Conservation (phyloP, 1,140 invertebrate species). For the Bilobella aurantiaca region DNA sequence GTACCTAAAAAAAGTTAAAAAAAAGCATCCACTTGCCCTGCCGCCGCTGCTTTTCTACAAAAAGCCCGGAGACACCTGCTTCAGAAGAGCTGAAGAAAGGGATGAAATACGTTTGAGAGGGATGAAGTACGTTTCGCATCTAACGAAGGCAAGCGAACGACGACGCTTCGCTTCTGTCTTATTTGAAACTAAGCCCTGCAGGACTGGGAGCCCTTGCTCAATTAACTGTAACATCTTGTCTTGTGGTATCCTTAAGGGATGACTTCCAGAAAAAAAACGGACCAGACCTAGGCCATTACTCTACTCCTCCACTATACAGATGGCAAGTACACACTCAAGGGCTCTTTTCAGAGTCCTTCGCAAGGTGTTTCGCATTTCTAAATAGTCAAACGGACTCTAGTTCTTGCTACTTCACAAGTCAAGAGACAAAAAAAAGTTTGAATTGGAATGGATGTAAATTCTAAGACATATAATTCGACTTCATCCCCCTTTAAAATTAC, state of each 20-base stretch:
- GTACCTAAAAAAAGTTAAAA: not conserved
- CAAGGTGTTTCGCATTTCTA: conserved; percentile 22
- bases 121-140: conserved; percentile 4
- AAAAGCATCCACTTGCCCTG: not conserved
- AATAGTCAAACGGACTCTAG: not conserved
- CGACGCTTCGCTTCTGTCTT: conserved; percentile 11
- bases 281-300: not conserved
- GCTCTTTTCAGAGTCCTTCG: not conserved
- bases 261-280: not conserved
- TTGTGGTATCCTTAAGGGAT: conserved; percentile 2
- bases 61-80: conserved; percentile 28
- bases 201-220: not conserved
- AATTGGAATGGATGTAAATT: not conserved
- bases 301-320: no score
- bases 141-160: not conserved
- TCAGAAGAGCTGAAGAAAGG: not conserved
- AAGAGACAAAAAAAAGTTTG: no score
- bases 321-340: no score
- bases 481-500: no score
- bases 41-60: not conserved
- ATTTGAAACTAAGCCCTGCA: no score
- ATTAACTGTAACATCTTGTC: conserved; percentile 32
- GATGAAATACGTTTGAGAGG: not conserved
- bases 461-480: not conserved
- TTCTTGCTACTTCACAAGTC: no score